Evolutionary conservation across 2,888 invertebrate species (phyloP).

Genomic region (Volucella bombylans): DNA sequence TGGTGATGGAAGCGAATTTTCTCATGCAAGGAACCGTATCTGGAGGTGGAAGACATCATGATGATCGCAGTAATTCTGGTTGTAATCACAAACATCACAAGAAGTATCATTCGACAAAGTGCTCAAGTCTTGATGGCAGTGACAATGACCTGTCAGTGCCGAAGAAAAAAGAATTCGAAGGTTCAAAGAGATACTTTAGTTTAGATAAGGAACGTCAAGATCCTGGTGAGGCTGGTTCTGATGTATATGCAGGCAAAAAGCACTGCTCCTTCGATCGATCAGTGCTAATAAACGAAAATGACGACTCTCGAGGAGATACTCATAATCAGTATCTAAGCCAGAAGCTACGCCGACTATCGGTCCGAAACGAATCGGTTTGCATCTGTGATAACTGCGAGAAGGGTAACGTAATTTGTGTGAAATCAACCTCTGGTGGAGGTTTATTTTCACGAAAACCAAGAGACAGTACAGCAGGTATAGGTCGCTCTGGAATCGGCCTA

Average conservation of each 20-base stretch:
- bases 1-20: slow-evolving; percentile 75
- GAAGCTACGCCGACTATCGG: slow-evolving; percentile 73
- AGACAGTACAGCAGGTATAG: slow-evolving; percentile 55
- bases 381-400: slow-evolving; percentile 76
- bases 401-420: slow-evolving; percentile 59
- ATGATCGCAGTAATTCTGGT: slow-evolving; percentile 41
- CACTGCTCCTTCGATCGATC: slow-evolving; percentile 76
- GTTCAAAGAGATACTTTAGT: slow-evolving; percentile 74
- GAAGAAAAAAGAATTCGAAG: slow-evolving; percentile 72
- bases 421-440: slow-evolving; percentile 62
- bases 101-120: slow-evolving; percentile 67
- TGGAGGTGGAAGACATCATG: slow-evolving; percentile 51
- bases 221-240: slow-evolving; percentile 58
- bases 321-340: slow-evolving; percentile 34
- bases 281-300: slow-evolving; percentile 51
- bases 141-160: slow-evolving; percentile 64
- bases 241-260: slow-evolving; percentile 66
- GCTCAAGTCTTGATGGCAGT: slow-evolving; percentile 74
- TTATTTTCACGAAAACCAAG: slow-evolving; percentile 61
- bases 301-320: slow-evolving; percentile 20
- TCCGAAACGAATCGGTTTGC: slow-evolving; percentile 69
- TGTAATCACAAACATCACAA: slow-evolving; percentile 58
- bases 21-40: slow-evolving; percentile 57
- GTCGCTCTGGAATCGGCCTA: slow-evolving; percentile 43
- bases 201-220: slow-evolving; percentile 75